Evolutionary conservation across 35 echinoderm and acorn worm species (phyloP), one percentile per base, ranked within the genome.

Genomic region (Diadema setosum): DNA sequence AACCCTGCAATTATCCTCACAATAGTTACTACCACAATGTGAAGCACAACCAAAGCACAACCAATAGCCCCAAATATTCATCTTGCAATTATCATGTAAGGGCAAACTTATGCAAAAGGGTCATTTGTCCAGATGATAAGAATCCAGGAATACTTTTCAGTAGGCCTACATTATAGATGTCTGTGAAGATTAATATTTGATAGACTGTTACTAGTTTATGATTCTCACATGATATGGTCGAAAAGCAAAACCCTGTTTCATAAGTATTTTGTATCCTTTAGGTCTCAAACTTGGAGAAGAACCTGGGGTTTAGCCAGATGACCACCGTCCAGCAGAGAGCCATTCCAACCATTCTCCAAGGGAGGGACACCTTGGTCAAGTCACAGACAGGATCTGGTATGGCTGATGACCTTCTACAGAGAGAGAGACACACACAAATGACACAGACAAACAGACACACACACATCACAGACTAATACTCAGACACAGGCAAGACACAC

Each of bases 331-430:
- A 99, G 45, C 89, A 92, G 41, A 75, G 81, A 36, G 85, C 92
- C 36, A 99, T 99, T 25, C 96, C 96, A 1, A 59, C 60, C 1
- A 70, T 99, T 36, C 85, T 99, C 18, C 88, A 82, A 14, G 89
- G 86, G 2, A 42, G 84, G 26, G 96, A 99, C 50, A 84, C 90
- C 5, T 43, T 99, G 30, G 80, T 99, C 86, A 99, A 94, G 73
- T 99, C 96, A 81, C 96, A 99, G 75, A 99, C 96, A 32, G 96
- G 96, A 45, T 85, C 96, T 31, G 96, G 96, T 99, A 83, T 89
- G 55, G n/a, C n/a, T n/a, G n/a, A n/a, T n/a, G n/a, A n/a, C n/a
- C n/a, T n/a, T n/a, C n/a, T n/a, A n/a, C n/a, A n/a, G n/a, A n/a
- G n/a, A n/a, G n/a, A n/a, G n/a, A n/a, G n/a, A n/a, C n/a, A n/a